These are phyloP conservation scores for Caenorhabditis plicata DNA, from an alignment of 2,888 invertebrate genomes.

Conservation along the genomic window DNA sequence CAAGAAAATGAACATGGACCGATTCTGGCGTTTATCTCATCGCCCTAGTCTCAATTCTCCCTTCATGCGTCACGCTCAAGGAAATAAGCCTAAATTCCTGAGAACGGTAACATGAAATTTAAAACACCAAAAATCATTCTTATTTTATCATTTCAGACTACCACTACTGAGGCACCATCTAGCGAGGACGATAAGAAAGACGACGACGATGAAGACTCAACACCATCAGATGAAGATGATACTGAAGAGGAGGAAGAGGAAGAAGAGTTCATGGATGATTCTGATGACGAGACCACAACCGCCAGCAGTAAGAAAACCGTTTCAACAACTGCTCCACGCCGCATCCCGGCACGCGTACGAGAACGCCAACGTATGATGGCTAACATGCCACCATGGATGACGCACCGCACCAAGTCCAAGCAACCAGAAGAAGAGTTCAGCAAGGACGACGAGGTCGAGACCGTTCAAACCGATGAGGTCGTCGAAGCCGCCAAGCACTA, in stretches of 20 bases:
- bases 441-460: constrained; percentile 42
- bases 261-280: constrained; percentile 17
- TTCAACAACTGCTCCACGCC: constrained; percentile 5
- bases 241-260: constrained; percentile 14
- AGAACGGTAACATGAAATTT: constrained; percentile 7
- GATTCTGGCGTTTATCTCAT: constrained; percentile 59
- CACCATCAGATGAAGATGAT: constrained; percentile 10
- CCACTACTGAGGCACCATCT: constrained; percentile 26
- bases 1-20: constrained; percentile 60
- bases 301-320: constrained; percentile 14
- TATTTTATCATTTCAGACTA: constrained; percentile 10
- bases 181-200: constrained; percentile 6
- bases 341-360: constrained; percentile 36
- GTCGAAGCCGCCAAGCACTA: background rate
- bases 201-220: constrained; percentile 14
- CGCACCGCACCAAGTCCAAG: constrained; percentile 10
- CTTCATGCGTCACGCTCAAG: constrained; percentile 24
- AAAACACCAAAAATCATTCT: background rate
- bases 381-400: constrained; percentile 40
- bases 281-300: constrained; percentile 15
- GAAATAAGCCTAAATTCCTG: constrained; percentile 26
- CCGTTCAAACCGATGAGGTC: constrained; percentile 38
- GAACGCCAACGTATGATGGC: constrained; percentile 30
- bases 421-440: constrained; percentile 27
- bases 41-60: constrained; percentile 37